Conservation (phyloP, 2,888 invertebrate genomes). For the Meta bourneti region DNA sequence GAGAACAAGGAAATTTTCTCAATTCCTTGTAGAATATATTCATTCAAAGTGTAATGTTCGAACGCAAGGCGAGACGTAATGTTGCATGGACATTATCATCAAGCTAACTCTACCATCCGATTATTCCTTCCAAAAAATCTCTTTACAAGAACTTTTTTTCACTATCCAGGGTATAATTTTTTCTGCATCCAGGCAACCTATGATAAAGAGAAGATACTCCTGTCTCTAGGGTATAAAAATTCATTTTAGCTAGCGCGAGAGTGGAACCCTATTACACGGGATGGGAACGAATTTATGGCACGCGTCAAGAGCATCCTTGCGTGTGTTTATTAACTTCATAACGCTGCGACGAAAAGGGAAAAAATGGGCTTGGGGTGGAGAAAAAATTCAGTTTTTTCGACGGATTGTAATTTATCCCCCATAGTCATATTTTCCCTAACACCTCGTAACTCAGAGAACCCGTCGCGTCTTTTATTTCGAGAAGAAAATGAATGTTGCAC, state of each 20-base stretch:
- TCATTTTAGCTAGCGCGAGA: conserved; percentile 51
- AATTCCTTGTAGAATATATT: no score
- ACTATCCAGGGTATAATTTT: background rate
- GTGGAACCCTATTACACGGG: conserved; percentile 50
- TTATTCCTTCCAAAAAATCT: background rate
- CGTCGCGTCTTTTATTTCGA: background rate
- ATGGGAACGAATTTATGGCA: conserved; percentile 62
- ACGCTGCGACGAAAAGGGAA: conserved; percentile 30
- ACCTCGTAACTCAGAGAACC: conserved; percentile 31
- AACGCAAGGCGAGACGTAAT: background rate
- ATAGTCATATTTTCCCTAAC: conserved; percentile 25
- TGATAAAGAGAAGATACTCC: background rate
- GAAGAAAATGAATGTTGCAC: conserved; percentile 23
- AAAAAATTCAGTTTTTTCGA: conserved; percentile 66
- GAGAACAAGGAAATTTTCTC: no score
- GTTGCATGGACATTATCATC: background rate
- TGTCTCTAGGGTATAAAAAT: conserved; percentile 51
- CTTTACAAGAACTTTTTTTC: background rate
- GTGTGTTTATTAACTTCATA: conserved; percentile 74
- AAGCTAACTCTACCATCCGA: background rate
- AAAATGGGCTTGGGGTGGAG: background rate
- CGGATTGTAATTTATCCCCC: conserved; percentile 69
- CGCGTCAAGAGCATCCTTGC: conserved; percentile 56
- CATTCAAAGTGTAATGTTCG: no score
- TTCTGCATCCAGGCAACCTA: background rate